These are phyloP conservation scores for Ascaphus truei DNA, from an alignment of 2,113 vertebrate species.

Conservation along the genomic window DNA sequence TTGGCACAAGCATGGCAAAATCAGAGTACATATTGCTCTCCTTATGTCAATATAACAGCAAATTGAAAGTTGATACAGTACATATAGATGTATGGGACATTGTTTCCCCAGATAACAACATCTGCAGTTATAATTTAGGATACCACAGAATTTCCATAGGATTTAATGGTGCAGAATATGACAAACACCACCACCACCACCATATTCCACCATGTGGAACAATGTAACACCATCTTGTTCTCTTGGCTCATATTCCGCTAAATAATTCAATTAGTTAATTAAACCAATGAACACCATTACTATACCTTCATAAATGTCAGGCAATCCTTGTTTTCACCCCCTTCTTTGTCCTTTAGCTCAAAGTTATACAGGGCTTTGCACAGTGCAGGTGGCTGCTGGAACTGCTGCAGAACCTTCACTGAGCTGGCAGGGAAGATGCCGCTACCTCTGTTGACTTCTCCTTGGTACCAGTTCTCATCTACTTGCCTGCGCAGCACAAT, in stretches of 20 bases:
- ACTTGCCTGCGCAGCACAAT: slow-evolving; percentile 65
- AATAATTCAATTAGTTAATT: not conserved
- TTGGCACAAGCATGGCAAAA: not conserved
- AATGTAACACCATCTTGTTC: too few relatives aligned
- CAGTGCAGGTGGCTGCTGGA: slow-evolving; percentile 63
- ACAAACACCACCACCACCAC: too few relatives aligned
- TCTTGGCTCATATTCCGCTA: not conserved
- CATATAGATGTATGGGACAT: too few relatives aligned
- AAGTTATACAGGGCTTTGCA: slow-evolving; percentile 78
- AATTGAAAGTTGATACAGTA: too few relatives aligned
- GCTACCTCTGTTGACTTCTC: slow-evolving; percentile 61
- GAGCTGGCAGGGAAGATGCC: slow-evolving; percentile 61
- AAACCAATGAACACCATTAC: not conserved
- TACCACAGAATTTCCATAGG: too few relatives aligned
- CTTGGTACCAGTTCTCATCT: slow-evolving; percentile 75
- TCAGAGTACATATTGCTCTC: too few relatives aligned
- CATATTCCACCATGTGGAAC: too few relatives aligned
- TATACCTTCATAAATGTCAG: slow-evolving; percentile 76
- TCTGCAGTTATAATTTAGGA: too few relatives aligned
- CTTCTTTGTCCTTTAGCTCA: slow-evolving; percentile 62
- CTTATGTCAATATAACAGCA: too few relatives aligned
- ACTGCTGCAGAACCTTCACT: slow-evolving; percentile 65
- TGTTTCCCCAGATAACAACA: too few relatives aligned
- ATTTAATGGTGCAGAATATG: too few relatives aligned
- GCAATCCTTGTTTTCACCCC: slow-evolving; percentile 63